Evolutionary conservation across 1,140 invertebrate species (phyloP), one percentile per base, ranked within the genome.

Genomic region (Leptinotarsa texana): DNA sequence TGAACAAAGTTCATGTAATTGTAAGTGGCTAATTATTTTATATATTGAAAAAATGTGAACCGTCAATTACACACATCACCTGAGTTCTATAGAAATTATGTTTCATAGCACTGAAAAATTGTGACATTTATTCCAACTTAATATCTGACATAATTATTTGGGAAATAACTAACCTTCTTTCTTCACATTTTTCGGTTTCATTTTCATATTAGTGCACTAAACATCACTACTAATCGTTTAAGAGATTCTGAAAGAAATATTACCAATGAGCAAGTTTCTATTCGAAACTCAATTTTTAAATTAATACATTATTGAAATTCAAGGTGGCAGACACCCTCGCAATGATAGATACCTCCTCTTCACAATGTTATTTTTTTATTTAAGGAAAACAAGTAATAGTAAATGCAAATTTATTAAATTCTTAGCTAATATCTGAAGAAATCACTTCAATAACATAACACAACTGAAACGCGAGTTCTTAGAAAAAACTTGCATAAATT

Each of bases 381-480:
- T 18, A 17, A 13, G 15, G 51, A 57, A 57, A 57, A 57, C n/a
- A 57, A 15, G 15, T 57, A 4, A 57, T 57, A 2, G 51, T 57
- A 17, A 65, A 21, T 27, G 63, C 24, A 24, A 65, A 65, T 18
- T 8, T 65, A 65, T 24, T 65, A 27, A 65, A 65, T 65, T 24
- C 24, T 21, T 24, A 8, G 22, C 4, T 65, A 21, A 24, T 24
- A 21, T 24, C 21, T 3, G 24, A 65, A 21, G 21, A 24, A 17
- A 13, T 17, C 63, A 21, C 1, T 17, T 13, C 15, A 65, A 65
- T 13, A 65, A 65, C 63, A 65, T 22, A 65, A 17, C 17, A 65
- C 6, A 65, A 13, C 21, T 65, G 21, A 27, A 57, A 57, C n/a
- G 51, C 51, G 5, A 18, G 13, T 42, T 42, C 33, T 42, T 42